These are phyloP conservation scores for Leuctra nigra DNA, from an alignment of 2,888 invertebrate genomes.

Conservation along the genomic window DNA sequence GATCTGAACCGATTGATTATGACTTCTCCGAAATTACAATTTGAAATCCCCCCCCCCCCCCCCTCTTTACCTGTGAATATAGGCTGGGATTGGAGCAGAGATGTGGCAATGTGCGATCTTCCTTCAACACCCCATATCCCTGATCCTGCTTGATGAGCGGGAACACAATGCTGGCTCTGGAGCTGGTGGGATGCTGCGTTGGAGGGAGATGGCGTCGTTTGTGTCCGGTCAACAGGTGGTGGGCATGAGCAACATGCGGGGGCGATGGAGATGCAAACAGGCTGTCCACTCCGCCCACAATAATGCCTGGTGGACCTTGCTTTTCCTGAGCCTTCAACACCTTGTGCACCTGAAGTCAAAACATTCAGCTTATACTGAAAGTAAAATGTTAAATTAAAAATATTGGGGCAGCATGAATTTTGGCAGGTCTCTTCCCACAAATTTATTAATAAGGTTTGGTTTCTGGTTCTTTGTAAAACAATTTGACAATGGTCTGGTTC, in stretches of 20 bases:
- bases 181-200: slow-evolving; percentile 54
- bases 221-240: neutral
- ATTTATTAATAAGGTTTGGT: too few relatives aligned
- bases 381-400: too few relatives aligned
- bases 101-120: slow-evolving; percentile 45
- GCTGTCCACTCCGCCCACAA: slow-evolving; percentile 36
- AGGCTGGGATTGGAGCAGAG: slow-evolving; percentile 62
- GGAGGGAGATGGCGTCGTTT: slow-evolving; percentile 42
- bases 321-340: slow-evolving; percentile 25
- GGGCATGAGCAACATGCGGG: slow-evolving; percentile 17
- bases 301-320: slow-evolving; percentile 38
- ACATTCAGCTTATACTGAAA: too few relatives aligned
- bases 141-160: slow-evolving; percentile 51
- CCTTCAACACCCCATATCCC: neutral
- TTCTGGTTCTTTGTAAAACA: too few relatives aligned
- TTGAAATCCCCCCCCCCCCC: slow-evolving; percentile 31
- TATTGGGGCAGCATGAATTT: too few relatives aligned
- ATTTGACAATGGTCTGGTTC: too few relatives aligned
- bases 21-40: too few relatives aligned
- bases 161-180: slow-evolving; percentile 69
- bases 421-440: too few relatives aligned
- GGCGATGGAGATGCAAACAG: slow-evolving; percentile 26
- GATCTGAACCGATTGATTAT: too few relatives aligned
- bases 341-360: too few relatives aligned
- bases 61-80: slow-evolving; percentile 35